phyloP scores from a whole-genome alignment of 2,113 vertebrate species.

The Cricetomys ansorgei region DNA sequence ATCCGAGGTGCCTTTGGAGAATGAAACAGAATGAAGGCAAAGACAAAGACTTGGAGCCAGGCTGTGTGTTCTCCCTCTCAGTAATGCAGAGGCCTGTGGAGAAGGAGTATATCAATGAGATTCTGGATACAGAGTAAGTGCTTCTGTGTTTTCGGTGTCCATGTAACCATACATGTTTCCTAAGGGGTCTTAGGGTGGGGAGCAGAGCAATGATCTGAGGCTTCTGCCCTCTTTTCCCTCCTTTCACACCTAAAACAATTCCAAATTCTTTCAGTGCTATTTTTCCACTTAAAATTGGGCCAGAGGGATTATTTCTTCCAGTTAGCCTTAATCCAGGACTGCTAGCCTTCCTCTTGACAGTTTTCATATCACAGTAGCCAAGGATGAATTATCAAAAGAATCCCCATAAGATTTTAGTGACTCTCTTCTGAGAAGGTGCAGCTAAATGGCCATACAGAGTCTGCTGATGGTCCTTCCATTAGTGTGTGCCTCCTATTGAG shows the following conservation, averaged over 20 bases:
- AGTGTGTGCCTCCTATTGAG: neutral
- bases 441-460: neutral
- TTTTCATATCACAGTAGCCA: neutral
- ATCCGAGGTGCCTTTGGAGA: neutral
- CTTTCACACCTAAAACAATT: rapidly evolving
- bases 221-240: rapidly evolving
- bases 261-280: neutral
- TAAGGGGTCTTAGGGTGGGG: neutral
- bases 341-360: neutral
- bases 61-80: neutral
- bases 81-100: neutral
- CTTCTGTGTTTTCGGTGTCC: neutral
- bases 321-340: neutral
- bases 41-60: neutral
- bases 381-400: neutral
- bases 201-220: neutral
- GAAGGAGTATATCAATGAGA: neutral
- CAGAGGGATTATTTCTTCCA: neutral
- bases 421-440: neutral
- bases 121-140: neutral
- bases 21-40: neutral
- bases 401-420: neutral
- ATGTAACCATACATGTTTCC: neutral
- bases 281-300: neutral
- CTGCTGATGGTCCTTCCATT: neutral